Evolutionary conservation across 1,140 invertebrate genomes (phyloP), one percentile per base, ranked within the genome.

Genomic region (Anoplophora glabripennis): DNA sequence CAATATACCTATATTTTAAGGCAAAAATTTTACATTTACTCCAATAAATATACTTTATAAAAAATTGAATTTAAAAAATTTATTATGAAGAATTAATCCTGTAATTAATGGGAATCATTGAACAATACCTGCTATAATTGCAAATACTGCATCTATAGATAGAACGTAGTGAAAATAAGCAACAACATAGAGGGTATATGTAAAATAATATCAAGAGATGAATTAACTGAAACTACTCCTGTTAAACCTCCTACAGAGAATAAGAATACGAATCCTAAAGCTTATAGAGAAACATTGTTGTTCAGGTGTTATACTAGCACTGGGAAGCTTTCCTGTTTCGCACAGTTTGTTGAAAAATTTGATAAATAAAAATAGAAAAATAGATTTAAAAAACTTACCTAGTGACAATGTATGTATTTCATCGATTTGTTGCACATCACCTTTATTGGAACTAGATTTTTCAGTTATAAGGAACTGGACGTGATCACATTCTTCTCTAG

Each of bases 401-500:
- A 87, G 76, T 14, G 86, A 89, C 28, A 89, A 68, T 12, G 84
- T 87, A 72, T 88, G 85, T 33, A 88, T 83, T 71, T 90, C 88
- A 28, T 85, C 80, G 35, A 85, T 86, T 75, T 87, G 84, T 5
- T 84, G 81, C 4, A 82, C 80, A 10, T 81, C 78, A 7, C 81
- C 79, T 33, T 83, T 79, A 9, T 83, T 81, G 5, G 81, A 79
- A 1, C 79, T 82, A 1, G 86, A 87, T 53, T 87, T 89, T 73
- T 96, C 92, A 3, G 87, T 90, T 72, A 97, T 98, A 34, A 94
- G 80, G 77, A 97, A 97, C 78, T 96, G 93, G 0, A 96, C 92
- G 72, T 97, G 94, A 78, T 96, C 94, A 45, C 87, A 89, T 60
- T 92, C 88, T 46, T 87, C 85, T 76, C 94, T 95, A 0, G 87